Conservation (phyloP, 2,113 vertebrate genomes). For the Ovibos moschatus region DNA sequence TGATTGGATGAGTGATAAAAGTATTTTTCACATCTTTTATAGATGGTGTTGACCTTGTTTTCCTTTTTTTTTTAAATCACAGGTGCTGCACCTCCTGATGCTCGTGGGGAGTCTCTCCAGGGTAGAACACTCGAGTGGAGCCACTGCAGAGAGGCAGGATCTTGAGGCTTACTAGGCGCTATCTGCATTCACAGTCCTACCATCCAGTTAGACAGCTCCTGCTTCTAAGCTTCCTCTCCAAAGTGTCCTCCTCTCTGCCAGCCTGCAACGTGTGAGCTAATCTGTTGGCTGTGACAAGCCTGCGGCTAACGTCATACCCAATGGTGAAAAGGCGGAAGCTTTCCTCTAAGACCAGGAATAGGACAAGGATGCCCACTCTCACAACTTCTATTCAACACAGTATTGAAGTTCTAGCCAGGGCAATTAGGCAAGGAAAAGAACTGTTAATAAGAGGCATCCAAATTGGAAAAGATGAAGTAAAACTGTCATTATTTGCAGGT, state of each 20-base stretch:
- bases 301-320: neutral
- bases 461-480: neutral
- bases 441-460: neutral
- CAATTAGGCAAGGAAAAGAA: neutral
- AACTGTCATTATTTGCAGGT: neutral
- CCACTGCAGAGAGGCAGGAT: neutral
- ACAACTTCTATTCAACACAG: neutral
- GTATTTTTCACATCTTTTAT: neutral
- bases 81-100: neutral
- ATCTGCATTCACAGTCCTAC: neutral
- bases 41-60: neutral
- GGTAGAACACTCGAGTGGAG: neutral
- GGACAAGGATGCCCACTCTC: neutral
- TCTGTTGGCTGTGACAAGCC: neutral
- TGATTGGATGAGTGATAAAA: neutral
- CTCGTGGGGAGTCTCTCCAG: rapidly evolving
- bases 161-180: neutral
- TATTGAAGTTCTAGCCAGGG: neutral
- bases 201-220: neutral
- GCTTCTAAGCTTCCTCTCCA: neutral
- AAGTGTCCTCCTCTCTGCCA: neutral
- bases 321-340: neutral
- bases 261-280: neutral
- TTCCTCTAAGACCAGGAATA: neutral
- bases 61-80: neutral